These are phyloP conservation scores for Hypolimnas misippus DNA, from an alignment of 2,888 invertebrate genomes.

Conservation along the genomic window DNA sequence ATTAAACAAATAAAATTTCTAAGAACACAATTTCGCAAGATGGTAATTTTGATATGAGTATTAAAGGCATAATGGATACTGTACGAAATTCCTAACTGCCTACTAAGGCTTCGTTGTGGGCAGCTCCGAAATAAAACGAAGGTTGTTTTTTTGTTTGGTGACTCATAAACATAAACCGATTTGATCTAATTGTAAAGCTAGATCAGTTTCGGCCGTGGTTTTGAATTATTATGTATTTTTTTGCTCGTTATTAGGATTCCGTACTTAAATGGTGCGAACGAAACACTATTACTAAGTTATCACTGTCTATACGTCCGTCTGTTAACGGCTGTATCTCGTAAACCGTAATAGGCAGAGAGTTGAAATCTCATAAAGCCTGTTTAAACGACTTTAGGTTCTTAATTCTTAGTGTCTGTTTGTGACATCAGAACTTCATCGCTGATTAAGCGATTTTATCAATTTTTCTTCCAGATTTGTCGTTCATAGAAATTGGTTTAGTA, in stretches of 20 bases:
- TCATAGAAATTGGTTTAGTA: too few relatives aligned
- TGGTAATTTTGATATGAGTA: constrained; percentile 41
- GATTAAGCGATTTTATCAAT: too few relatives aligned
- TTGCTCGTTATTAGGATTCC: constrained; percentile 13
- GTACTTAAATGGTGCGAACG: too few relatives aligned
- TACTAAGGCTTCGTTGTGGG: constrained; percentile 52
- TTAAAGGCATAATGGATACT: constrained; percentile 52
- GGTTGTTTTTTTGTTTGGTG: constrained; percentile 60
- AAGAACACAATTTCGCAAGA: constrained; percentile 44
- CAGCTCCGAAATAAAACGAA: constrained; percentile 47
- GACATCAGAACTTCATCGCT: too few relatives aligned
- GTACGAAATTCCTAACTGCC: constrained; percentile 48
- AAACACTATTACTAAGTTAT: too few relatives aligned
- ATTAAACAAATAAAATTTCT: constrained; percentile 7
- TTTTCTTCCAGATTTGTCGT: too few relatives aligned
- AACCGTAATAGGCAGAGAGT: too few relatives aligned
- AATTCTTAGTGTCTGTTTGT: too few relatives aligned
- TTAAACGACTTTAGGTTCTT: too few relatives aligned
- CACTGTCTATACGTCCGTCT: too few relatives aligned
- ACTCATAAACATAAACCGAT: constrained; percentile 56
- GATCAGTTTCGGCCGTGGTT: constrained; percentile 51
- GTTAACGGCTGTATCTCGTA: too few relatives aligned
- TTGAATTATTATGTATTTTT: constrained; percentile 27
- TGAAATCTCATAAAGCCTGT: too few relatives aligned
- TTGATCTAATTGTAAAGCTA: constrained; percentile 63